Conservation (phyloP, 1,140 invertebrate species). For the Varroa destructor region DNA sequence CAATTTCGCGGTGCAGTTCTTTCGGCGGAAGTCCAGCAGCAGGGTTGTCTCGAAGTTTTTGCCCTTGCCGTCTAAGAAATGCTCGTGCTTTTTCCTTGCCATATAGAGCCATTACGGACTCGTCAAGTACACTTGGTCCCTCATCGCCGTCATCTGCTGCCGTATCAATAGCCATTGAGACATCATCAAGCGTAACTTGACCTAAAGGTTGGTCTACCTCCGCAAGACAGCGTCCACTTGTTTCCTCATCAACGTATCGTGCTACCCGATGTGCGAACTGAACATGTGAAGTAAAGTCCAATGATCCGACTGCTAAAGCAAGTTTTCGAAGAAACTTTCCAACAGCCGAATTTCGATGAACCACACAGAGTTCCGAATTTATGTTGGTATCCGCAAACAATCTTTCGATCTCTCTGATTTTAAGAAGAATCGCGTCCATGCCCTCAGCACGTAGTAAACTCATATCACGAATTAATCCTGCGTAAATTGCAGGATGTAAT, state of each 20-base stretch:
- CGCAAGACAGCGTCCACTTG: too few relatives aligned
- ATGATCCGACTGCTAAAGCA: not conserved
- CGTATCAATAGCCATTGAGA: too few relatives aligned
- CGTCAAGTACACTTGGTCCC: too few relatives aligned
- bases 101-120: not conserved
- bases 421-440: constrained; percentile 5
- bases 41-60: constrained; percentile 2
- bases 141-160: too few relatives aligned
- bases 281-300: constrained; percentile 11
- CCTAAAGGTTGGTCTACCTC: too few relatives aligned
- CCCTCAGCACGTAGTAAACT: not conserved
- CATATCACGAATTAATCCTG: not conserved
- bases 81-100: constrained; percentile 14
- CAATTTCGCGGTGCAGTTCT: constrained; percentile 1
- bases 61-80: not conserved
- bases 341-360: constrained; percentile 4
- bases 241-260: constrained; percentile 12
- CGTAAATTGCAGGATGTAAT: not conserved
- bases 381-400: not conserved
- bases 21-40: constrained; percentile 2
- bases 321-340: constrained; percentile 20
- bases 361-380: not conserved
- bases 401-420: not conserved
- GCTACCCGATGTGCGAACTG: not conserved
- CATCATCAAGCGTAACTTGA: too few relatives aligned